Evolutionary conservation across 1,140 invertebrate species (phyloP).

Genomic region (Anagrus nilaparvatae): DNA sequence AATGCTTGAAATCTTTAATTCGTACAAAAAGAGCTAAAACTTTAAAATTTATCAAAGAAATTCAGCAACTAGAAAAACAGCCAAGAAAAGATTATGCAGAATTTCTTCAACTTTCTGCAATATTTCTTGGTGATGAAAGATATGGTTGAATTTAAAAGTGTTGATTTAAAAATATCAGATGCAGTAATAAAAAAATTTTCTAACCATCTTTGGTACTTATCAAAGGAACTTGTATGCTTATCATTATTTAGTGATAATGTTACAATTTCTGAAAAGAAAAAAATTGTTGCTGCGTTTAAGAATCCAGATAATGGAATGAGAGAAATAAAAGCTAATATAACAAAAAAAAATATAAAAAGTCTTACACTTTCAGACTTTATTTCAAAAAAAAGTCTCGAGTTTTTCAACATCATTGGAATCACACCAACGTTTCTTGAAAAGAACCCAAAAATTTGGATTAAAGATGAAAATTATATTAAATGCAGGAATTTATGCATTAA

Average conservation of each 20-base stretch:
- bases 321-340: too few relatives aligned
- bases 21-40: too few relatives aligned
- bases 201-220: conserved; percentile 24
- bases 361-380: conserved; percentile 4
- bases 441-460: conserved; percentile 6
- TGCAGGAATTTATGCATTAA: not conserved
- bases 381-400: not conserved
- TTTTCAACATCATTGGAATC: conserved; percentile 8
- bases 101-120: too few relatives aligned
- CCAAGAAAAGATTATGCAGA: too few relatives aligned
- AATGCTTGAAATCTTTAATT: too few relatives aligned
- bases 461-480: conserved; percentile 6
- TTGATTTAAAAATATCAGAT: conserved; percentile 14
- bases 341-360: not conserved
- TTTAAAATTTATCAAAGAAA: too few relatives aligned
- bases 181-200: conserved; percentile 15
- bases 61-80: too few relatives aligned
- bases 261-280: conserved; percentile 13
- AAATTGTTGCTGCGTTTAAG: too few relatives aligned
- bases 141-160: conserved; percentile 7
- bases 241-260: conserved; percentile 23
- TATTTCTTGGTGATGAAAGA: conserved; percentile 5
- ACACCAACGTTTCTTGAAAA: conserved; percentile 5
- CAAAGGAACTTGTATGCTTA: conserved; percentile 16
- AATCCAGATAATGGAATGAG: too few relatives aligned